These are phyloP conservation scores for Bucorvus abyssinicus DNA, from an alignment of 2,797 vertebrate genomes.

Conservation along the genomic window DNA sequence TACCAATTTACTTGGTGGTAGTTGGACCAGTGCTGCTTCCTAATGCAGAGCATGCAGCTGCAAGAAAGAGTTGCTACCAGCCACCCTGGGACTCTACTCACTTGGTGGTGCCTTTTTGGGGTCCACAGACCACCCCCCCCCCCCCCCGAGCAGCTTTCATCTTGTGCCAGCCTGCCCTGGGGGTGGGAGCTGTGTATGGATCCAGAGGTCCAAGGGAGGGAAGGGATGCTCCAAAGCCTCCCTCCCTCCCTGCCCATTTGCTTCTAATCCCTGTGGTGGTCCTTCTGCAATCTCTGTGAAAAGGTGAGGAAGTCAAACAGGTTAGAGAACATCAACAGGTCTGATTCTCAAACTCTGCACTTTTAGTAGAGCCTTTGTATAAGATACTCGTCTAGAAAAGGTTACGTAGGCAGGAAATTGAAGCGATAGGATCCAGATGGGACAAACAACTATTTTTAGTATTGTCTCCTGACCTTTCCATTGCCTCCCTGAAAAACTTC, in stretches of 20 bases:
- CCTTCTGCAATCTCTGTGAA: neutral
- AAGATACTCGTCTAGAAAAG: neutral
- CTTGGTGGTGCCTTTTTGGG: neutral
- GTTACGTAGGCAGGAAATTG: neutral
- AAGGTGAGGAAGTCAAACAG: neutral
- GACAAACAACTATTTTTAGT: neutral
- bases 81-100: neutral
- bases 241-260: neutral
- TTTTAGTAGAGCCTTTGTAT: neutral
- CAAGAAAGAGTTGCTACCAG: neutral
- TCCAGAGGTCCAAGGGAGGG: neutral
- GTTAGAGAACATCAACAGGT: neutral
- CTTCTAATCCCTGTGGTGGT: neutral
- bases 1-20: neutral
- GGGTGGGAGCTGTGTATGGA: neutral
- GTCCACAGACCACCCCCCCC: too few species aligned
- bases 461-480: neutral
- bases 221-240: neutral
- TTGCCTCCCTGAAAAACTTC: neutral
- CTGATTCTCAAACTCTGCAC: neutral
- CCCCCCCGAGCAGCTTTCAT: neutral
- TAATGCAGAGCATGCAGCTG: neutral
- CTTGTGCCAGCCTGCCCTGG: fast-evolving
- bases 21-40: neutral
- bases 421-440: neutral